phyloP scores from a whole-genome alignment of 1,140 invertebrate genomes.

The Aphaenogaster floridana region DNA sequence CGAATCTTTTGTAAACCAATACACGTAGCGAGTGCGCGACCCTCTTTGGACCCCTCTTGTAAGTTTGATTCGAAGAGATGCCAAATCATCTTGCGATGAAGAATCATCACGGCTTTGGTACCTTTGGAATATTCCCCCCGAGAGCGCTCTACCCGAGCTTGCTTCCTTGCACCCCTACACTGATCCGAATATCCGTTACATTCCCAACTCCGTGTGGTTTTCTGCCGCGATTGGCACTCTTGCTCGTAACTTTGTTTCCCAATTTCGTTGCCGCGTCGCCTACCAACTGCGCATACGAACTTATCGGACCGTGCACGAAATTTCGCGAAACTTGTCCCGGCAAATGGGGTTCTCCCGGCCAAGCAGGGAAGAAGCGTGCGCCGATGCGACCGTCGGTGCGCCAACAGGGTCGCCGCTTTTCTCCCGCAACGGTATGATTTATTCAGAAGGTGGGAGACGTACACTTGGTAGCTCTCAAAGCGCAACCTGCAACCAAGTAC shows the following conservation, averaged over 20 bases:
- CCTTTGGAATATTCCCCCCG: slow-evolving; percentile 4
- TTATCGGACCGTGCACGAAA: slow-evolving; percentile 46
- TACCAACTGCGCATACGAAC: slow-evolving; percentile 26
- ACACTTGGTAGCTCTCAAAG: slow-evolving; percentile 38
- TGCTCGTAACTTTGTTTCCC: slow-evolving; percentile 45
- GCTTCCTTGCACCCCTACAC: neutral
- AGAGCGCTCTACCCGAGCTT: neutral
- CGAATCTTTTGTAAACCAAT: slow-evolving; percentile 28
- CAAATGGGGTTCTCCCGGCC: neutral
- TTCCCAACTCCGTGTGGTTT: neutral
- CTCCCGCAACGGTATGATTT: slow-evolving; percentile 48
- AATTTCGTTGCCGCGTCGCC: slow-evolving; percentile 44
- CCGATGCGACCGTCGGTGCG: neutral
- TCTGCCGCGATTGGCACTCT: slow-evolving; percentile 40
- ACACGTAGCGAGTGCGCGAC: neutral
- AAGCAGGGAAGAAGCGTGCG: slow-evolving; percentile 22
- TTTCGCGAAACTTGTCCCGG: slow-evolving; percentile 43
- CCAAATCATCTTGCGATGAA: slow-evolving; percentile 9
- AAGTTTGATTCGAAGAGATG: slow-evolving; percentile 17
- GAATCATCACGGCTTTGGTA: neutral
- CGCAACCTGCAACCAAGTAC: slow-evolving; percentile 27
- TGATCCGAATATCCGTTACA: slow-evolving; percentile 32
- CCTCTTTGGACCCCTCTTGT: neutral
- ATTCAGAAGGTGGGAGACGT: slow-evolving; percentile 46
- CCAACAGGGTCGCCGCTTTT: slow-evolving; percentile 25